Evolutionary conservation across 1,140 invertebrate genomes (phyloP), one percentile per base, ranked within the genome.

Genomic region (Pachyrhynchus sulphureomaculatus): DNA sequence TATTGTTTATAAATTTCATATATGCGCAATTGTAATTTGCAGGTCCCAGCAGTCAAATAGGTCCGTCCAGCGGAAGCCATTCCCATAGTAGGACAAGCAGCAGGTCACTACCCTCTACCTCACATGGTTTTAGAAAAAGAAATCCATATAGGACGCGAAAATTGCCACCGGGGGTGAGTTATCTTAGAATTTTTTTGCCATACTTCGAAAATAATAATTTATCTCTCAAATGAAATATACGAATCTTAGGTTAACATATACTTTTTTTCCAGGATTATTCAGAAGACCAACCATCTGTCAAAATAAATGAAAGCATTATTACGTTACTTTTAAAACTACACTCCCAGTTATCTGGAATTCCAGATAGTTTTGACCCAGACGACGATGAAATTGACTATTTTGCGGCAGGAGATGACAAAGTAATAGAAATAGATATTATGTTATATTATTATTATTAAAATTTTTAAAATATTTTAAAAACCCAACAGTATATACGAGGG

Each of bases 291-390:
- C 81, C 84, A 12, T 77, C 82, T 42, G 79, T 88, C 0, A 81
- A 85, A 53, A 81, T 92, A 13, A 91, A 93, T 67, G 95, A 98
- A 76, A 96, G 92, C 58, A 92, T 98, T 48, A 87, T 98, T 62
- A 94, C 93, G 0, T 79, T 98, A 32, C 78, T 98, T 18, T 79
- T 98, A 8, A 95, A 94, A 76, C 80, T 98, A n/a, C 94, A 98
- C 77, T 92, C 92, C 0, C 93, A 96, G 74, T 77, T 97, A 10
- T 90, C 90, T 0, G 91, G 89, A 3, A 80, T 85, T 32, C 83
- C 90, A 4, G 90, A 95, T 71, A 93, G 90, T 63, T 96, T 85
- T 69, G 81, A 82, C 67, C 80, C 80, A 0, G 81, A 84, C n/a
- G 76, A 78, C 26, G 73, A 71, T 68, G 61, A 78, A 68, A 66